Conservation (phyloP, 2,797 vertebrate species). For the Emys orbicularis region DNA sequence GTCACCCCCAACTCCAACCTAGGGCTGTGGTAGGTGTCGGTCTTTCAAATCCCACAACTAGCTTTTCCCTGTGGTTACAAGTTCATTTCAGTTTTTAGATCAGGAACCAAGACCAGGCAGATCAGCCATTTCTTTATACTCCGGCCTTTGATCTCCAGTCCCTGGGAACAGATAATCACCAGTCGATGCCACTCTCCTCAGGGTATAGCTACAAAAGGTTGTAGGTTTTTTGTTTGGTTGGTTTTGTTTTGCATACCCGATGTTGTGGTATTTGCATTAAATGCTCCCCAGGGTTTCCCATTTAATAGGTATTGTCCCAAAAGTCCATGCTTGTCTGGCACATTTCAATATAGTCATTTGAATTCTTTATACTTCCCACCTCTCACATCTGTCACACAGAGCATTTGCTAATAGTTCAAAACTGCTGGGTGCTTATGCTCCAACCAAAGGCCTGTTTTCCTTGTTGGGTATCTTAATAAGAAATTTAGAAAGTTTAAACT, state of each 20-base stretch:
- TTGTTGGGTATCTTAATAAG: constrained; percentile 12
- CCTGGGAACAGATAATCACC: not conserved
- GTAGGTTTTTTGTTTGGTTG: not conserved
- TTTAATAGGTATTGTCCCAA: not conserved
- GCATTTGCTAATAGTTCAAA: not conserved
- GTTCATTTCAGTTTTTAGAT: not conserved
- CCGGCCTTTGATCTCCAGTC: not conserved
- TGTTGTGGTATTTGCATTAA: not conserved
- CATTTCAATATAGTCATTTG: not conserved
- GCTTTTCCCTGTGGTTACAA: not conserved
- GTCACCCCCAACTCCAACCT: not conserved
- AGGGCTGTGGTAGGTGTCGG: not conserved
- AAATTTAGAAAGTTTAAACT: not conserved
- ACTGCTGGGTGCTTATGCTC: not conserved
- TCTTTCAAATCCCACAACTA: not conserved
- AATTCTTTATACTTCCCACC: not conserved
- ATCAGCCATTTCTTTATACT: not conserved
- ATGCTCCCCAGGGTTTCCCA: not conserved
- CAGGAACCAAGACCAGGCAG: not conserved
- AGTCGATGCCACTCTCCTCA: not conserved
- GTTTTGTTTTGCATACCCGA: not conserved
- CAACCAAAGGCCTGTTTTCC: not conserved
- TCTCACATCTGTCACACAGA: not conserved
- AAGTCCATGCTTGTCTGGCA: not conserved
- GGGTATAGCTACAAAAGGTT: not conserved